phyloP scores from a whole-genome alignment of 2,797 vertebrate species.

The Lacerta bilineata region DNA sequence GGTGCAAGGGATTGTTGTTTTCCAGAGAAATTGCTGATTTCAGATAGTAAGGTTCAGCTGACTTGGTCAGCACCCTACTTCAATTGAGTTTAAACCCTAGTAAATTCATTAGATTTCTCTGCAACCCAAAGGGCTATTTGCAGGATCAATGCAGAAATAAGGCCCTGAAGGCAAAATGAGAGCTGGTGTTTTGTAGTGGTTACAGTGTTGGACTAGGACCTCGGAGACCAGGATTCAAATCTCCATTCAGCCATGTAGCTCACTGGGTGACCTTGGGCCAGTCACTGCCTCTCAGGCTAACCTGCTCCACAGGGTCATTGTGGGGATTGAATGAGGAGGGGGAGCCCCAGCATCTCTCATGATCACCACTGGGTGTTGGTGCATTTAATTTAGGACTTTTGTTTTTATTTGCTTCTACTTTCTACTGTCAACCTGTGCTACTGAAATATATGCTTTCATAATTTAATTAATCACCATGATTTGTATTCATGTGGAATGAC shows the following conservation, averaged over 20 bases:
- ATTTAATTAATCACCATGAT: slow-evolving; percentile 66
- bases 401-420: slow-evolving; percentile 36
- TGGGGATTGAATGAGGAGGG: too few species aligned
- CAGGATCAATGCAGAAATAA: not conserved
- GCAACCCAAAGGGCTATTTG: not conserved
- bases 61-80: not conserved
- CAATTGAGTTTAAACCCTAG: not conserved
- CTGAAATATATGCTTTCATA: slow-evolving; percentile 55
- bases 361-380: not conserved
- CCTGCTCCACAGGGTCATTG: too few species aligned
- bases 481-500: slow-evolving; percentile 67
- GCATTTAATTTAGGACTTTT: not conserved
- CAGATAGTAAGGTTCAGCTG: not conserved
- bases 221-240: too few species aligned
- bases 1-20: not conserved
- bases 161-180: not conserved
- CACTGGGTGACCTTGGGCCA: too few species aligned
- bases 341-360: not conserved
- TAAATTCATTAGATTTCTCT: not conserved
- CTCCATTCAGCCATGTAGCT: too few species aligned
- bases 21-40: not conserved
- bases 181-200: too few species aligned
- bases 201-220: too few species aligned
- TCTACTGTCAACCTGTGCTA: not conserved
- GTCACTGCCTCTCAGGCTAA: too few species aligned